phyloP scores from a whole-genome alignment of 35 echinoderm and acorn worm species.

The Anneissia japonica region DNA sequence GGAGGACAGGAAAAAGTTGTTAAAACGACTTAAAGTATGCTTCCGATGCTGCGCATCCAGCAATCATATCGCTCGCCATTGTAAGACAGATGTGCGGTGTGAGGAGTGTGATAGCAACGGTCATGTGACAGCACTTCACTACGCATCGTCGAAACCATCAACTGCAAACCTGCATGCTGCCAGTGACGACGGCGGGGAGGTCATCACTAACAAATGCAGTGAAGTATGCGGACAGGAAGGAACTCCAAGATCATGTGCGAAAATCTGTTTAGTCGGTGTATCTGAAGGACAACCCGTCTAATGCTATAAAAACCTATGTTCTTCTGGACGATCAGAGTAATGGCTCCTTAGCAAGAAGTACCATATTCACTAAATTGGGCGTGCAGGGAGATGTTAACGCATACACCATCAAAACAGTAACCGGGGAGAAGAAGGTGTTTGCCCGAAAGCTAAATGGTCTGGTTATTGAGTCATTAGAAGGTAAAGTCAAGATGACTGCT shows the following conservation, averaged over 20 bases:
- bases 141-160: neutral
- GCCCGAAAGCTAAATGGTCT: conserved; percentile 17
- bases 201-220: conserved; percentile 18
- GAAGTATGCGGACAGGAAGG: conserved; percentile 16
- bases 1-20: conserved; percentile 10
- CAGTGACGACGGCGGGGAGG: conserved; percentile 1
- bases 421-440: conserved; percentile 5
- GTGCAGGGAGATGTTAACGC: neutral
- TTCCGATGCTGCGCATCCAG: conserved; percentile 29
- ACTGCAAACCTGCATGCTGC: neutral
- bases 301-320: conserved; percentile 18
- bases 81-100: conserved; percentile 20
- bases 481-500: neutral
- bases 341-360: conserved; percentile 23
- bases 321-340: conserved; percentile 54
- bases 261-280: conserved; percentile 37
- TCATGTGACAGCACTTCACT: neutral
- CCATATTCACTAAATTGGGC: conserved; percentile 18
- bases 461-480: conserved; percentile 38
- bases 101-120: neutral
- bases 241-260: conserved; percentile 32
- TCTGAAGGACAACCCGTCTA: conserved; percentile 14
- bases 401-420: conserved; percentile 37
- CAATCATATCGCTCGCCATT: conserved; percentile 24
- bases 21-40: conserved; percentile 19